Evolutionary conservation across 1,140 invertebrate species (phyloP), one percentile per base, ranked within the genome.

Genomic region (Campoletis sonorensis): DNA sequence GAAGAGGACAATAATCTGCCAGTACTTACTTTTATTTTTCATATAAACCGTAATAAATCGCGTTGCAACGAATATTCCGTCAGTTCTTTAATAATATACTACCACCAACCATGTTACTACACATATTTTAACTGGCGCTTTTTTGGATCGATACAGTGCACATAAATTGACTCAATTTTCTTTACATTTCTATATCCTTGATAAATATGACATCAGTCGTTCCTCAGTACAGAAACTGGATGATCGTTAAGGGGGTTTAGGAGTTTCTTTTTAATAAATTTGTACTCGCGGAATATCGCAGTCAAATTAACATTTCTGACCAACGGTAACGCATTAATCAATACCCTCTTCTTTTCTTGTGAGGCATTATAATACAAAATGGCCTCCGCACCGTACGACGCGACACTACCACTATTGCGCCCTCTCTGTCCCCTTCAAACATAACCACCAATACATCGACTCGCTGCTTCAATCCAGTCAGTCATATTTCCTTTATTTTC

Each of bases 301-400:
- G 79, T 40, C 83, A 76, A 84, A 81, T 84, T 81, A 83, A 84
- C 81, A 84, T 85, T 27, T 70, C n/a, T 26, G 21, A 33, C 67
- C 16, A 18, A n/a, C 84, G 86, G 84, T 89, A 87, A 91, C 88
- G 90, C 88, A 91, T 91, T 89, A 92, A 92, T 92, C 91, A 92
- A 92, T 92, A 92, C 91, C 27, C 13, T 23, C 45, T 75, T 75
- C 88, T 87, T 88, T 87, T 86, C 88, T 86, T 89, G 86, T 87
- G 85, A 54, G 27, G 72, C 49, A 87, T 85, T 89, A 88, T 70
- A 70, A 91, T 90, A 91, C 91, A 92, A 92, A 92, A 92, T 92
- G 91, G 91, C 91, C 87, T 89, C 91, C 89, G 86, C 81, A 86
- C 83, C 84, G 81, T 81, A 27, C n/a, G 70, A 58, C 81, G 68